Conservation (phyloP, 2,888 invertebrate species). For the Oligia strigilis region DNA sequence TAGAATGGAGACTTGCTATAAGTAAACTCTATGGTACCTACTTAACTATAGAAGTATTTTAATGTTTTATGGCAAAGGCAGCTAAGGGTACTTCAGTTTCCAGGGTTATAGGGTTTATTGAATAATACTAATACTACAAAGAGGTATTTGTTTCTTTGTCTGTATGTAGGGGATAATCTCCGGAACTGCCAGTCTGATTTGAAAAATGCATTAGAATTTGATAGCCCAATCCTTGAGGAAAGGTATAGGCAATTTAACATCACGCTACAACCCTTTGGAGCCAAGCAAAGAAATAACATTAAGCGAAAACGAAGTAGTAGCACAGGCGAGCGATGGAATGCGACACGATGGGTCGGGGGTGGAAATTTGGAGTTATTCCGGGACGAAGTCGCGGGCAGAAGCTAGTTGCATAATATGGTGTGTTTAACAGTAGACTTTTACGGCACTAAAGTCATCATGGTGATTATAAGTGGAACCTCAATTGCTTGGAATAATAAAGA, state of each 20-base stretch:
- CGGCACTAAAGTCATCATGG: neutral
- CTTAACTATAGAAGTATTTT: neutral
- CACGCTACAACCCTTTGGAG: neutral
- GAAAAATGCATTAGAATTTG: neutral
- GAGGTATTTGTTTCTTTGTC: neutral
- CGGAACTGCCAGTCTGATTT: neutral
- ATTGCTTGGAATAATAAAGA: neutral
- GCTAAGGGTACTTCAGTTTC: neutral
- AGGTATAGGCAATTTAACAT: neutral
- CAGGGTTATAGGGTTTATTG: neutral
- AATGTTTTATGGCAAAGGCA: neutral
- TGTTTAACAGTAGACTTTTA: neutral
- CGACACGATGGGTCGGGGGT: neutral
- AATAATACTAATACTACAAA: neutral
- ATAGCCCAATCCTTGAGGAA: neutral
- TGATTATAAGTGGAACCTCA: neutral
- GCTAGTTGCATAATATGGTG: neutral
- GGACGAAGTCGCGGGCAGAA: neutral
- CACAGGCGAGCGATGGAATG: neutral
- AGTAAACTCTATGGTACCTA: neutral
- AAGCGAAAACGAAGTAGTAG: neutral
- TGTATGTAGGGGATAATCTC: neutral
- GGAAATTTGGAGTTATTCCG: too few relatives aligned
- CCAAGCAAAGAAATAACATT: neutral
- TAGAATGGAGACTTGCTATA: constrained; percentile 1